Conservation (phyloP, 2,888 invertebrate genomes). For the Acrocyrtus sp. region DNA sequence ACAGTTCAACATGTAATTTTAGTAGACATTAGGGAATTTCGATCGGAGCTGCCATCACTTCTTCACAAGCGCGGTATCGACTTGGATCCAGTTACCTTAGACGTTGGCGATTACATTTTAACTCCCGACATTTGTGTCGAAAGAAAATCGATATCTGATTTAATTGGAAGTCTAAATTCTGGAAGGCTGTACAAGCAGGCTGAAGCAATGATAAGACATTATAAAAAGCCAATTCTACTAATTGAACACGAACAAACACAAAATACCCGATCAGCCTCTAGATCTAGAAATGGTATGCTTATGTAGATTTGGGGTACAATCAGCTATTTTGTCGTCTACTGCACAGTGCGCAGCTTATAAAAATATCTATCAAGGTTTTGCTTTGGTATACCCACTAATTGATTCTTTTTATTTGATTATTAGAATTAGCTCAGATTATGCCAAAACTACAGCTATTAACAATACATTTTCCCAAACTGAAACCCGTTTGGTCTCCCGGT, state of each 20-base stretch:
- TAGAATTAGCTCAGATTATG: constrained; percentile 72
- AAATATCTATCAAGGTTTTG: neutral
- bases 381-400: constrained; percentile 68
- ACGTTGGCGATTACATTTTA: constrained; percentile 93
- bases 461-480: constrained; percentile 91
- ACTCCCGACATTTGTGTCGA: constrained; percentile 97
- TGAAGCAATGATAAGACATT: constrained; percentile 90
- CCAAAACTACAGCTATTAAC: constrained; percentile 92
- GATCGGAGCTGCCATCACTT: constrained; percentile 93
- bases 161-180: constrained; percentile 93
- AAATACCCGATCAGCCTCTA: constrained; percentile 80
- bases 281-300: constrained; percentile 54
- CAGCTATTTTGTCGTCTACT: too few species aligned
- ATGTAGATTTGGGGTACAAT: too few species aligned
- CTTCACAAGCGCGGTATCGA: constrained; percentile 93
- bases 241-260: constrained; percentile 97
- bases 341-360: too few species aligned
- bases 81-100: constrained; percentile 87
- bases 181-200: constrained; percentile 94
- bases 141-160: constrained; percentile 94
- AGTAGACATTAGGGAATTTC: constrained; percentile 98
- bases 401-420: neutral
- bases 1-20: constrained; percentile 68
- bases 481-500: constrained; percentile 95
- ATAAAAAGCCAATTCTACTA: constrained; percentile 86